phyloP scores from a whole-genome alignment of 2,888 invertebrate genomes.

The Spodoptera littoralis region DNA sequence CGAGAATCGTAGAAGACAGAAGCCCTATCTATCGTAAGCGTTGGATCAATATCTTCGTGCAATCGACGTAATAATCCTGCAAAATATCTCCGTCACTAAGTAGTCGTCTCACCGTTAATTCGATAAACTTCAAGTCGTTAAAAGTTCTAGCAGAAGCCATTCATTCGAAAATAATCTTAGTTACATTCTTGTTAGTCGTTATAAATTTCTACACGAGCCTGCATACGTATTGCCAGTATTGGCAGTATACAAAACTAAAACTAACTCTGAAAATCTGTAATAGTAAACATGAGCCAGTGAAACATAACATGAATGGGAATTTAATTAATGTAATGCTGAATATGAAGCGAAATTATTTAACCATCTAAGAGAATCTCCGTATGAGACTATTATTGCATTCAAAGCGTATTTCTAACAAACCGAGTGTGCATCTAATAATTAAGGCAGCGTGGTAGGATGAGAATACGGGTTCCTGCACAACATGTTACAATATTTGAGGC shows the following conservation, averaged over 20 bases:
- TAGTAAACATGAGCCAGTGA: conserved; percentile 1
- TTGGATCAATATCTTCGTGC: conserved; percentile 22
- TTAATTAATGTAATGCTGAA: conserved; percentile 16
- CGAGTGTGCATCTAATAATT: conserved; percentile 1
- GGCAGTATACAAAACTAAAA: background rate
- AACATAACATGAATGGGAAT: conserved; percentile 8
- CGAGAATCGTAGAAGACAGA: conserved; percentile 3
- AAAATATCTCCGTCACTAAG: background rate
- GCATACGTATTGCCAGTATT: conserved; percentile 4
- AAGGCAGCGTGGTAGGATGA: background rate
- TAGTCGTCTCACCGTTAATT: conserved; percentile 8
- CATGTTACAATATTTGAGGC: conserved; percentile 1
- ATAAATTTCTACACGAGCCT: conserved; percentile 6
- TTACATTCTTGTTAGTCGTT: conserved; percentile 13
- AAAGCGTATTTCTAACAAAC: conserved; percentile 8
- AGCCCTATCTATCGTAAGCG: conserved; percentile 6
- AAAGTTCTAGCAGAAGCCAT: conserved; percentile 29
- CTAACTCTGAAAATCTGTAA: background rate
- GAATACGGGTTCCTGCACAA: background rate
- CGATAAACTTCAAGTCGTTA: conserved; percentile 20
- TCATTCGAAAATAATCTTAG: conserved; percentile 27
- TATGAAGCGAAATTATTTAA: conserved; percentile 1
- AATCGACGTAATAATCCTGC: conserved; percentile 4
- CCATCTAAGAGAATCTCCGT: conserved; percentile 8
- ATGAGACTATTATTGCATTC: conserved; percentile 5